phyloP scores from a whole-genome alignment of 2,113 vertebrate species.

The Bombycilla garrulus region DNA sequence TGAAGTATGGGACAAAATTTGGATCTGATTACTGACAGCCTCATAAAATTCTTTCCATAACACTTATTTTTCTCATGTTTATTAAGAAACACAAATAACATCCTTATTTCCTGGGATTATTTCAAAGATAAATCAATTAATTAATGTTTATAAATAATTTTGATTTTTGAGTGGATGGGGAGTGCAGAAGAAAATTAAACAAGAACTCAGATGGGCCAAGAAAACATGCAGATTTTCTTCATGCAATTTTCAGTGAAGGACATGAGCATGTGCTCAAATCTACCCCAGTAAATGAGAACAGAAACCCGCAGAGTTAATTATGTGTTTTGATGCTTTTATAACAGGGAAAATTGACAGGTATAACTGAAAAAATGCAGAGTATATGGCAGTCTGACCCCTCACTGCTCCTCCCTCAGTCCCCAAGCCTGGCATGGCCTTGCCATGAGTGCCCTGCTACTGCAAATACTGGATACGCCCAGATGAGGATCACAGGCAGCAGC shows the following conservation, averaged over 20 bases:
- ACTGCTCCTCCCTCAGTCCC: background rate
- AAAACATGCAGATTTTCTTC: background rate
- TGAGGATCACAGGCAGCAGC: fast-evolving
- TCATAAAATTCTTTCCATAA: background rate
- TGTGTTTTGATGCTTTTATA: background rate
- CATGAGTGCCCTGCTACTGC: background rate
- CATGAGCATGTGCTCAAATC: fast-evolving
- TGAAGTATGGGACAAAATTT: background rate
- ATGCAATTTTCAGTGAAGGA: background rate
- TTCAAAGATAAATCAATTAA: background rate
- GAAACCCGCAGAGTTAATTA: background rate
- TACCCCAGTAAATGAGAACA: background rate
- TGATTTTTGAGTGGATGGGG: background rate
- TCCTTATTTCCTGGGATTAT: background rate
- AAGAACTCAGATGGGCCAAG: background rate
- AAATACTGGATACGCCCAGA: background rate
- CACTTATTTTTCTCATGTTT: background rate
- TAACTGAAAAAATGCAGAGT: background rate
- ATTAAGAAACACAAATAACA: background rate
- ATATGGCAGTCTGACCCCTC: background rate
- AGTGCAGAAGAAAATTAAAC: background rate
- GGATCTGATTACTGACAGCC: background rate
- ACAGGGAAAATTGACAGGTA: background rate
- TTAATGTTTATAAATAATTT: background rate
- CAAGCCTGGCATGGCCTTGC: background rate